A percentile compares a stretch with the other conserved stretches of the same genome.
Evolutionary conservation across 2,888 invertebrate genomes (phyloP).

Genomic region (Eueremaeus valkanovi): DNA sequence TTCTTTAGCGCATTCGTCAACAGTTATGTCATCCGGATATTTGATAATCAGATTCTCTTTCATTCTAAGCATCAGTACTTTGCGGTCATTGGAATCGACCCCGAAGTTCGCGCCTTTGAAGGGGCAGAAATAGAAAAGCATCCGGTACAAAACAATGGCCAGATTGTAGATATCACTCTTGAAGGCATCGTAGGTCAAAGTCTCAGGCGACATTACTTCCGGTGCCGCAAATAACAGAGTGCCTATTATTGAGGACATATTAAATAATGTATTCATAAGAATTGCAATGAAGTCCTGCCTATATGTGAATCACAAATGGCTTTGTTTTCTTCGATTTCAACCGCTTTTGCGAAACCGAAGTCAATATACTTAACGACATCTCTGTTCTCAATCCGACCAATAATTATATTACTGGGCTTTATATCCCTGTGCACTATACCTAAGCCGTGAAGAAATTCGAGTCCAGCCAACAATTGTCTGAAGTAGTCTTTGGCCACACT

Average conservation of each 20-base stretch:
- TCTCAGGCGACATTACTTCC: not conserved
- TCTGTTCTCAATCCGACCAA: conserved; percentile 58
- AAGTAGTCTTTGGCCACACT: conserved; percentile 65
- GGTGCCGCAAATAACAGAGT: conserved; percentile 6
- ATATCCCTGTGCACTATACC: conserved; percentile 98
- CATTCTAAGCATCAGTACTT: not conserved
- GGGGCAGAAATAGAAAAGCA: not conserved
- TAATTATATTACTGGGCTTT: conserved; percentile 91
- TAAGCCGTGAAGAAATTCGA: conserved; percentile 90
- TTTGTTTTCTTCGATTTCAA: not conserved
- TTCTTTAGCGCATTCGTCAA: not conserved
- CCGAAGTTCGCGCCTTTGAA: not conserved
- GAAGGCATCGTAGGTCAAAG: conserved; percentile 19
- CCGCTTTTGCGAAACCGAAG: conserved; percentile 1
- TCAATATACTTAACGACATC: not conserved
- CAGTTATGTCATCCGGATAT: not conserved
- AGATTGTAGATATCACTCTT: conserved; percentile 26
- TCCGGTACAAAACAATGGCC: not conserved
- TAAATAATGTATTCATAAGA: not conserved
- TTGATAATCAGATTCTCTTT: not conserved
- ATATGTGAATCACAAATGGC: not conserved
- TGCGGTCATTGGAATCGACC: not conserved
- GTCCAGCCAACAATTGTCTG: conserved; percentile 81
- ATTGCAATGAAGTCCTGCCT: not conserved
- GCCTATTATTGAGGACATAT: not conserved